Evolutionary conservation across 2,113 vertebrate genomes (phyloP).

Genomic region (Ariopsis seemanni): DNA sequence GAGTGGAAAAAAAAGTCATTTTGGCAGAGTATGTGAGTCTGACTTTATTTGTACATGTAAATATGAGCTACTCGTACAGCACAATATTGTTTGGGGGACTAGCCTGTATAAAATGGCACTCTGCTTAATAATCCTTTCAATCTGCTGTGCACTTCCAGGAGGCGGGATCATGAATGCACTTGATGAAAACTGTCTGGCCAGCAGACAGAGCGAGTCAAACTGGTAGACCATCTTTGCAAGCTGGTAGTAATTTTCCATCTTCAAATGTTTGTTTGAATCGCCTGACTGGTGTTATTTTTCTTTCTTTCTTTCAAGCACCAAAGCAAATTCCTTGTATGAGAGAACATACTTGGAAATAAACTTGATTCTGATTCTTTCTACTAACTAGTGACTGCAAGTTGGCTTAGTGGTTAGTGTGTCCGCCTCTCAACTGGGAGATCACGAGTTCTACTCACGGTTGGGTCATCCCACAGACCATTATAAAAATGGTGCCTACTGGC

Average conservation of each 20-base stretch:
- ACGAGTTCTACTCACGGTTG: too few species aligned
- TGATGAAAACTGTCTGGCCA: not conserved
- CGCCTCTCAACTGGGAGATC: too few species aligned
- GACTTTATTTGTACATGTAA: not conserved
- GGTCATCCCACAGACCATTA: too few species aligned
- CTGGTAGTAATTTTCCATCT: not conserved
- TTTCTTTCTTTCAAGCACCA: too few species aligned
- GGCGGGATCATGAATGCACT: not conserved
- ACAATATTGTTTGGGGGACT: not conserved
- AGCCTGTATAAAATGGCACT: not conserved
- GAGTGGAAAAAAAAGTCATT: not conserved
- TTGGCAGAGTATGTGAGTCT: not conserved
- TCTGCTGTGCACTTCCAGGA: not conserved
- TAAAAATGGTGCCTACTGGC: too few species aligned
- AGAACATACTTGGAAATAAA: too few species aligned
- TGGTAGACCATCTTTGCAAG: not conserved
- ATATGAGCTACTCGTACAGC: not conserved
- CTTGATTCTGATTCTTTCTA: too few species aligned
- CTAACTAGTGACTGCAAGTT: too few species aligned
- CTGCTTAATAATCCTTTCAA: not conserved
- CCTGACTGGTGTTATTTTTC: not conserved
- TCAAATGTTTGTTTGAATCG: not conserved
- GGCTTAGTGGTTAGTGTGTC: too few species aligned
- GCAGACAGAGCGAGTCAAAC: not conserved
- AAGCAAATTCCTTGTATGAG: too few species aligned